Evolutionary conservation across 2,888 invertebrate genomes (phyloP), one percentile per base, ranked within the genome.

Genomic region (Pseudeuparius sepicola): DNA sequence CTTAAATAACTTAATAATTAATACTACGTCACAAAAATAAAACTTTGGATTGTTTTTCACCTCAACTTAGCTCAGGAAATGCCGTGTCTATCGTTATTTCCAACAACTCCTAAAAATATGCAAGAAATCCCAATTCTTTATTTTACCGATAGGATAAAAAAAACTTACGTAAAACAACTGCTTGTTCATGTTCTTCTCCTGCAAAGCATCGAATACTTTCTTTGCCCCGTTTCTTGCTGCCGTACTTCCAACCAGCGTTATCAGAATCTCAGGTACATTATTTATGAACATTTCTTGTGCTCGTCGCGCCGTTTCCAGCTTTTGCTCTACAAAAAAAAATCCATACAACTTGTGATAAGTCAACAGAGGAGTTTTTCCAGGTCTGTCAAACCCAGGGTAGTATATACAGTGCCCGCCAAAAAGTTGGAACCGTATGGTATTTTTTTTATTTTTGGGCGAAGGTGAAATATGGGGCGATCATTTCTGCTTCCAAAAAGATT

Each of bases 111-210:
- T 71, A 53, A 11, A 65, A 65, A n/a, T n/a, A n/a, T n/a, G n/a
- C n/a, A n/a, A n/a, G n/a, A n/a, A n/a, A n/a, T n/a, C 27, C 39
- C 44, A 42, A 37, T 15, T 13, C 4, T 18, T 20, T 12, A n/a
- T 31, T 31, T 34, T 23, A n/a, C n/a, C n/a, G n/a, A n/a, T n/a
- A n/a, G n/a, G n/a, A n/a, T n/a, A n/a, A n/a, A n/a, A n/a, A 24
- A 31, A 15, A 73, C 85, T 79, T 59, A 88, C 90, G 65, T 90
- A 90, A 65, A 89, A 82, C 25, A 92, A 66, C 55, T 90, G 89
- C 56, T 90, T 90, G 62, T 92, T 92, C 55, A 88, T 78, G 52
- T 75, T 74, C 42, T 77, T 75, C 61, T 88, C 78, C 62, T 92
- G 92, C 45, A 90, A 64, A 31, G 84, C 80, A 56, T 85, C 79